Conservation (phyloP, 2,888 invertebrate genomes). For the Agapetus fuscipes region DNA sequence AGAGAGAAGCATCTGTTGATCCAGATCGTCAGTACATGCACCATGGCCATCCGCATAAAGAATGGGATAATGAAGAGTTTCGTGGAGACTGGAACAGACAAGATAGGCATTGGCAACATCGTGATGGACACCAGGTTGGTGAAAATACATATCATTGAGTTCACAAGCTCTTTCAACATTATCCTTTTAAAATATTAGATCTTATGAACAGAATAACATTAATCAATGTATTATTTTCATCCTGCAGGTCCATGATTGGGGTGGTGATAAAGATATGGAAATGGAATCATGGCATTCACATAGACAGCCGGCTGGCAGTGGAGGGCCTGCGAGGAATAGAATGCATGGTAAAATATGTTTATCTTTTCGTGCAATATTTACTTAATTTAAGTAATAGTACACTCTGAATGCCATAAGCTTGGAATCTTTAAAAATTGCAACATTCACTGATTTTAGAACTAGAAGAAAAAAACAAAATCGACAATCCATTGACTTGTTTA, state of each 20-base stretch:
- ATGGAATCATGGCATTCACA: slow-evolving; percentile 42
- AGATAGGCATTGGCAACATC: slow-evolving; percentile 42
- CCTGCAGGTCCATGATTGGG: slow-evolving; percentile 47
- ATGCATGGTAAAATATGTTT: slow-evolving; percentile 13
- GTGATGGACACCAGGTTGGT: slow-evolving; percentile 36
- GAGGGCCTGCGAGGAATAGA: slow-evolving; percentile 8
- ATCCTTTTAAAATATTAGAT: not conserved
- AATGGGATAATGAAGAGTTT: slow-evolving; percentile 48
- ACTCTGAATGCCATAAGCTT: not conserved
- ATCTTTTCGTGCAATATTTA: too few relatives aligned
- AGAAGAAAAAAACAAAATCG: too few relatives aligned
- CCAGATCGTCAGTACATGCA: slow-evolving; percentile 35
- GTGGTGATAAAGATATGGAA: slow-evolving; percentile 41
- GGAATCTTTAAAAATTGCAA: too few relatives aligned
- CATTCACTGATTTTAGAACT: too few relatives aligned
- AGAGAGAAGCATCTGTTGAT: slow-evolving; percentile 39
- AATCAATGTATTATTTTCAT: too few relatives aligned
- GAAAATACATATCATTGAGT: slow-evolving; percentile 9
- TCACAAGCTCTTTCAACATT: not conserved
- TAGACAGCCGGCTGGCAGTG: slow-evolving; percentile 28
- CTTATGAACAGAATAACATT: not conserved
- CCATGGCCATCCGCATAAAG: slow-evolving; percentile 32
- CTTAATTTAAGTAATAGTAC: not conserved
- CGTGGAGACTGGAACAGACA: slow-evolving; percentile 42
- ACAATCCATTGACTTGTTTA: too few relatives aligned